A percentile compares a stretch with the other conserved stretches of the same genome.
These are phyloP conservation scores for Drosophila jambulina DNA, from an alignment of 1,140 invertebrate species.

Conservation along the genomic window DNA sequence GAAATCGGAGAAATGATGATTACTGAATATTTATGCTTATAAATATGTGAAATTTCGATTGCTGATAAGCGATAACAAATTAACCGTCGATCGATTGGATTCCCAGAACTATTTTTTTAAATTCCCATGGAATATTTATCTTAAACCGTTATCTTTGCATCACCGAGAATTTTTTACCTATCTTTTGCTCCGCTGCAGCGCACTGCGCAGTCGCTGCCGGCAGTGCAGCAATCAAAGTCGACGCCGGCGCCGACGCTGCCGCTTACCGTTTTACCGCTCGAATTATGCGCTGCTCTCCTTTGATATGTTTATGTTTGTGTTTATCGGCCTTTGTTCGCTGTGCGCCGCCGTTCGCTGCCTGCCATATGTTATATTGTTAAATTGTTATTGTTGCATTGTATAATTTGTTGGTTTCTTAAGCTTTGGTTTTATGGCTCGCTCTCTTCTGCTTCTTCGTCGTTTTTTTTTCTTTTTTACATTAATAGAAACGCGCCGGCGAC, in stretches of 20 bases:
- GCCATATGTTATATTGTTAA: conserved; percentile 27
- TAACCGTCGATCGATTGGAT: not conserved
- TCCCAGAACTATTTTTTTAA: not conserved
- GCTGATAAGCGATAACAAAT: not conserved
- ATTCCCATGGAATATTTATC: not conserved
- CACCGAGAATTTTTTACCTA: not conserved
- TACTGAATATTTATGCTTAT: not conserved
- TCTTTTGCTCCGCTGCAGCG: conserved; percentile 5
- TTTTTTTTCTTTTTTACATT: conserved; percentile 36
- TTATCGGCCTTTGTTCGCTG: conserved; percentile 36
- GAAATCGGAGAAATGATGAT: not conserved
- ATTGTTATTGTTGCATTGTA: conserved; percentile 30
- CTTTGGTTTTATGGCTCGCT: conserved; percentile 16
- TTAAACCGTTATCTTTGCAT: not conserved
- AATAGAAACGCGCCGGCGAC: conserved; percentile 33
- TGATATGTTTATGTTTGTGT: conserved; percentile 45
- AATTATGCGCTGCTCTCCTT: conserved; percentile 61
- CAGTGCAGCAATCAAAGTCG: conserved; percentile 1
- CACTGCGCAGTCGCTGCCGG: conserved; percentile 12
- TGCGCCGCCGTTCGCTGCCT: conserved; percentile 5
- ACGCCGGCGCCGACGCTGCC: not conserved
- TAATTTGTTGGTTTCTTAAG: conserved; percentile 8
- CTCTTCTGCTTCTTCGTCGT: conserved; percentile 21
- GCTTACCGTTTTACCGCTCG: conserved; percentile 52
- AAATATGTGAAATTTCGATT: not conserved